Evolutionary conservation across 2,113 vertebrate species (phyloP).

Genomic region (Bungarus multicinctus): DNA sequence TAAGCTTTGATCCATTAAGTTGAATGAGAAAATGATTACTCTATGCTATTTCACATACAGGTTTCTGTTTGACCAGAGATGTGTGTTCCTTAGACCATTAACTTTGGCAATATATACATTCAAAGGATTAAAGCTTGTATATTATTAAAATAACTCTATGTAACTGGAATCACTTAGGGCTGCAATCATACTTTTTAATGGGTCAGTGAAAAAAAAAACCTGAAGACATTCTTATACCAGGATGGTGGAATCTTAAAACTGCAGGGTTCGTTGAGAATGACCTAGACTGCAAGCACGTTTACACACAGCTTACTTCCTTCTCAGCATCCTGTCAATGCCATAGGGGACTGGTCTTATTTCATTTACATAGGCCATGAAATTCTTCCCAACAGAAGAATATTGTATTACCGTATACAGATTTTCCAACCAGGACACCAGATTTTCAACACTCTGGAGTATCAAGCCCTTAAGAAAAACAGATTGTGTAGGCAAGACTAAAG

Average conservation of each 20-base stretch:
- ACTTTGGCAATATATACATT: slow-evolving; percentile 48
- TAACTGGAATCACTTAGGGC: slow-evolving; percentile 39
- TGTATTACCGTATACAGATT: slow-evolving; percentile 63
- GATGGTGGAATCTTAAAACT: slow-evolving; percentile 52
- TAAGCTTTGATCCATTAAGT: slow-evolving; percentile 30
- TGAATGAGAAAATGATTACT: slow-evolving; percentile 46
- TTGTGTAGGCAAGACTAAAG: not conserved
- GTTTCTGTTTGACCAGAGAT: slow-evolving; percentile 40
- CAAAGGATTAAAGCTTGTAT: slow-evolving; percentile 30
- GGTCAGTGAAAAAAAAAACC: slow-evolving; percentile 50
- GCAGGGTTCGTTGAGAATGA: slow-evolving; percentile 52
- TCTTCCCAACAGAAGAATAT: slow-evolving; percentile 45
- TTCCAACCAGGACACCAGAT: slow-evolving; percentile 53
- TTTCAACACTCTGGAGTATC: slow-evolving; percentile 38
- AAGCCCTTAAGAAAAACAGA: slow-evolving; percentile 20
- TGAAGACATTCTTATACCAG: slow-evolving; percentile 37
- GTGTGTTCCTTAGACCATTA: slow-evolving; percentile 39
- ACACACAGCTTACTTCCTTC: slow-evolving; percentile 42
- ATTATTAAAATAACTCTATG: slow-evolving; percentile 30
- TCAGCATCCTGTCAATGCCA: slow-evolving; percentile 55
- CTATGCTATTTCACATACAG: slow-evolving; percentile 38
- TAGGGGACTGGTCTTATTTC: slow-evolving; percentile 51
- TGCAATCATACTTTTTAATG: slow-evolving; percentile 43
- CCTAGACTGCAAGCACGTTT: slow-evolving; percentile 35
- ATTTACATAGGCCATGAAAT: slow-evolving; percentile 63